These are phyloP conservation scores for Brachionus angularis DNA, from an alignment of 1,140 invertebrate species.

Conservation along the genomic window DNA sequence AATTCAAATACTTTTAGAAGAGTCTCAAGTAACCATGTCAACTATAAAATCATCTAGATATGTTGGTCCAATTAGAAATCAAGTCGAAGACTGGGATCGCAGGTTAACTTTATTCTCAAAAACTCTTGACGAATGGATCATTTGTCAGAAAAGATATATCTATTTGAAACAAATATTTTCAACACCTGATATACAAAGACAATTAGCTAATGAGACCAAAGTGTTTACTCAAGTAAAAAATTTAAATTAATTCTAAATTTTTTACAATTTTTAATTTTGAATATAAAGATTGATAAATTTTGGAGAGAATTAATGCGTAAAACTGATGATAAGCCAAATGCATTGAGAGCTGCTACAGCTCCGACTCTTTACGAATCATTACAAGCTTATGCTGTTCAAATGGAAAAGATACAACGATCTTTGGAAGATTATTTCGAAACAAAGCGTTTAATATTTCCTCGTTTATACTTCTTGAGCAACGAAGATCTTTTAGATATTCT, in stretches of 20 bases:
- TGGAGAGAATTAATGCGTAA: constrained; percentile 75
- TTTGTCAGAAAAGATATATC: constrained; percentile 76
- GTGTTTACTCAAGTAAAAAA: background rate
- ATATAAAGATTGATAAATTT: constrained; percentile 68
- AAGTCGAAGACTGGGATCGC: constrained; percentile 73
- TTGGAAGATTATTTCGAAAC: constrained; percentile 58
- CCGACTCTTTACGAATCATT: constrained; percentile 56
- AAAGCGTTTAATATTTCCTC: constrained; percentile 58
- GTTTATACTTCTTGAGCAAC: constrained; percentile 59
- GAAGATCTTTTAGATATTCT: constrained; percentile 59
- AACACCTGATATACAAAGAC: constrained; percentile 75
- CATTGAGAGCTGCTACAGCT: constrained; percentile 53
- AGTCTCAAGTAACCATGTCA: constrained; percentile 66
- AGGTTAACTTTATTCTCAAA: constrained; percentile 69
- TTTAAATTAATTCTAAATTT: background rate
- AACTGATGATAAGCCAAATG: constrained; percentile 56
- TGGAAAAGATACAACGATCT: constrained; percentile 57
- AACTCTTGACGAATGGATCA: constrained; percentile 75
- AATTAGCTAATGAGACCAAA: constrained; percentile 41
- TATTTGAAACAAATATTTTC: constrained; percentile 81
- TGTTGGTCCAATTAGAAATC: constrained; percentile 70
- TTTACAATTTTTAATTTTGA: background rate
- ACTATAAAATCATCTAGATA: constrained; percentile 77
- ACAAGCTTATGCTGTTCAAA: constrained; percentile 50
- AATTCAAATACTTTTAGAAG: constrained; percentile 72